Percentiles rank a stretch among this genome's conserved stretches.
Evolutionary conservation across 2,797 vertebrate species (phyloP).

Genomic region (Balearica regulorum): DNA sequence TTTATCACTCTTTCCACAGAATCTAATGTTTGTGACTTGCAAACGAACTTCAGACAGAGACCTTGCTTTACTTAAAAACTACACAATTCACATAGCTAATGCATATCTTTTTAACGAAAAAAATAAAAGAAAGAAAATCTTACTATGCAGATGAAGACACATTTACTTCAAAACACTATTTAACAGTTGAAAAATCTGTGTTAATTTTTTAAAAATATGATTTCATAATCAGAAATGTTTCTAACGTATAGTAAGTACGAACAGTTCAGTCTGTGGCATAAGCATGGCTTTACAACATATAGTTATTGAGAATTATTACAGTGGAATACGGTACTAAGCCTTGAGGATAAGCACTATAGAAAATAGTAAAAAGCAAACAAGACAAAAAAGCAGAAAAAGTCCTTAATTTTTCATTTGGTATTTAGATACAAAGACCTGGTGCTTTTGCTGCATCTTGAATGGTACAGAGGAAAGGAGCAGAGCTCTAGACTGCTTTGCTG

Average conservation of each 20-base stretch:
- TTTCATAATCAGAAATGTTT: not conserved
- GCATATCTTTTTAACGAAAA: not conserved
- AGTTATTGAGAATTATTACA: not conserved
- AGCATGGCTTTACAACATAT: not conserved
- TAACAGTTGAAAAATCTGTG: not conserved
- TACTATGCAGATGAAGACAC: not conserved
- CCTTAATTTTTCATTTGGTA: not conserved
- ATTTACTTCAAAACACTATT: not conserved
- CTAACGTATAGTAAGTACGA: not conserved
- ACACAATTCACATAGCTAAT: rapidly evolving
- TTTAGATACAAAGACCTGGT: not conserved
- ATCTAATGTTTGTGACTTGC: not conserved
- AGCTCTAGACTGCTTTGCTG: not conserved
- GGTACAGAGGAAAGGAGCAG: not conserved
- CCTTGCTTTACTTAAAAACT: not conserved
- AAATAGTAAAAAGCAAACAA: not conserved
- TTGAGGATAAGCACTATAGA: not conserved
- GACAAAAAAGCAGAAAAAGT: not conserved
- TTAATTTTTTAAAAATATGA: not conserved
- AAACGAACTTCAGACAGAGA: not conserved
- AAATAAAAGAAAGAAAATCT: not conserved
- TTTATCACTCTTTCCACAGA: not conserved
- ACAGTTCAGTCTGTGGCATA: not conserved
- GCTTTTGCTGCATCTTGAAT: not conserved
- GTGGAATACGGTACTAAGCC: not conserved